phyloP scores from a whole-genome alignment of 2,113 vertebrate genomes.

The Prunella fulvescens region DNA sequence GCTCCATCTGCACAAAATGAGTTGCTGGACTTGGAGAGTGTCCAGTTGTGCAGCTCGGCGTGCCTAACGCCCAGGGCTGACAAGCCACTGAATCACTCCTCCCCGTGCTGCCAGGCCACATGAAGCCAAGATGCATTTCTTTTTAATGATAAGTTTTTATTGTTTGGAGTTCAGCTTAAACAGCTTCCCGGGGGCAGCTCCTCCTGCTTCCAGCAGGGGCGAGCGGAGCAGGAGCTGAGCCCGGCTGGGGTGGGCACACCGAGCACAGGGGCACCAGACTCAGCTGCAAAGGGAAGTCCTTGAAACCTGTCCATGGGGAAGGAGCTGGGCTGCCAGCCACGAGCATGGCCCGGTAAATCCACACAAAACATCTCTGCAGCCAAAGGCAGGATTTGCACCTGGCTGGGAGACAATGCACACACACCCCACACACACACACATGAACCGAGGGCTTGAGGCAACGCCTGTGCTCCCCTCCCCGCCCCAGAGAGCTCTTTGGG shows the following conservation, averaged over 20 bases:
- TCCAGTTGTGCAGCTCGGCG: constrained; percentile 66
- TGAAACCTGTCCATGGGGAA: neutral
- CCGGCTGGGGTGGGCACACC: rapidly evolving
- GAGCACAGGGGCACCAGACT: neutral
- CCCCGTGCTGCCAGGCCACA: constrained; percentile 45
- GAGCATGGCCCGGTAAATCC: neutral
- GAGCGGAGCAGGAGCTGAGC: neutral
- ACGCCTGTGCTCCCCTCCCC: neutral
- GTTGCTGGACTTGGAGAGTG: constrained; percentile 69
- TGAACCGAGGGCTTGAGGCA: neutral
- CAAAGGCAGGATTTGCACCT: neutral
- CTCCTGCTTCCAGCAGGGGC: neutral
- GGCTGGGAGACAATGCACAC: neutral
- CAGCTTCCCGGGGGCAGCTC: neutral
- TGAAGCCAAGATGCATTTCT: constrained; percentile 75
- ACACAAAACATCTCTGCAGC: neutral
- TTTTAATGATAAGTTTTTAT: constrained; percentile 78
- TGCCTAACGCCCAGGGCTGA: constrained; percentile 68
- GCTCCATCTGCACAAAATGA: constrained; percentile 70
- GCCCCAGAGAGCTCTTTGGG: neutral
- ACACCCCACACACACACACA: neutral
- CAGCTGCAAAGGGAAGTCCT: neutral
- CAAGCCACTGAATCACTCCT: constrained; percentile 72
- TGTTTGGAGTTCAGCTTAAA: constrained; percentile 68
- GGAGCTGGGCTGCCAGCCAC: constrained; percentile 17